phyloP scores from a whole-genome alignment of 2,888 invertebrate species.

The Drosophila sordidula region DNA sequence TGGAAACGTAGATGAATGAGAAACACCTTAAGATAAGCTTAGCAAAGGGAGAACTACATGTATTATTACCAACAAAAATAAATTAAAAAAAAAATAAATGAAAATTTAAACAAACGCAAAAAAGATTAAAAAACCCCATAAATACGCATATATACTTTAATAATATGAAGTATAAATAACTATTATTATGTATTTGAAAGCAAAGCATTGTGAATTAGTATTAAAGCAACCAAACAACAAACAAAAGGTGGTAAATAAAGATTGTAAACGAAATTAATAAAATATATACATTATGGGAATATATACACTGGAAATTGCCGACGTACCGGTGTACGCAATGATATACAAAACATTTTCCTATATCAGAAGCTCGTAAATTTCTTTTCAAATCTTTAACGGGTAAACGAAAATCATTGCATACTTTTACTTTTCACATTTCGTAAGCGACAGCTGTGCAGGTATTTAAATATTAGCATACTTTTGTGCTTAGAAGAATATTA shows the following conservation, averaged over 20 bases:
- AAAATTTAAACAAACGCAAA: slow-evolving; percentile 7
- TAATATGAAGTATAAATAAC: slow-evolving; percentile 70
- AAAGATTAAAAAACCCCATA: slow-evolving; percentile 37
- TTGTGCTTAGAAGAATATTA: neutral
- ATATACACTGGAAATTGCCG: neutral
- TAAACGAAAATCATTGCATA: neutral
- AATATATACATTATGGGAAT: slow-evolving; percentile 2
- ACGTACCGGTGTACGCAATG: no score
- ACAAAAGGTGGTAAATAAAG: slow-evolving; percentile 67
- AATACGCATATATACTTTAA: slow-evolving; percentile 61
- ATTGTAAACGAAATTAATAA: slow-evolving; percentile 60
- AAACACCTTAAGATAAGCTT: slow-evolving; percentile 50
- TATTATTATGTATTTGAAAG: slow-evolving; percentile 76
- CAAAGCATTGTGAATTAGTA: slow-evolving; percentile 79
- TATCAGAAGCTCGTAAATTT: no score
- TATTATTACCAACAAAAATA: slow-evolving; percentile 42
- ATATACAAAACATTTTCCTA: no score
- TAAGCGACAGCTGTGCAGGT: no score
- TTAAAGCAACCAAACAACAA: slow-evolving; percentile 70
- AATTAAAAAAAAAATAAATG: slow-evolving; percentile 19
- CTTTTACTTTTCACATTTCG: neutral
- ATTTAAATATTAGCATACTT: neutral
- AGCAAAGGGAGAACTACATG: slow-evolving; percentile 52
- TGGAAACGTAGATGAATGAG: slow-evolving; percentile 32
- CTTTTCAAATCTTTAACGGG: no score